These are phyloP conservation scores for Nasonia oneida DNA, from an alignment of 2,888 invertebrate genomes.

Conservation along the genomic window DNA sequence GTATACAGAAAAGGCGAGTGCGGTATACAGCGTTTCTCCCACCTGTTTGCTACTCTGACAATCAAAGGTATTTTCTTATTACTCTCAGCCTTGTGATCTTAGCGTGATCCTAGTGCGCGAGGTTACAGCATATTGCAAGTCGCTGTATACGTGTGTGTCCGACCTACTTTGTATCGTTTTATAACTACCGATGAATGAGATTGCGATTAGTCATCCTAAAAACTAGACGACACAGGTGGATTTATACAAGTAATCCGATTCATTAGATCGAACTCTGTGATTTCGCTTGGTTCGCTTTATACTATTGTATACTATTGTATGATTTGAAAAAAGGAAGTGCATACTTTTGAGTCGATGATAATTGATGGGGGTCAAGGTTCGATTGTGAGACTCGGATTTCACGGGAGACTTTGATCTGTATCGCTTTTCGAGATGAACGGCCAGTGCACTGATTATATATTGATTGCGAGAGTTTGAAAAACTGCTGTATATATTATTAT, in stretches of 20 bases:
- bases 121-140: conserved; percentile 37
- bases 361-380: not conserved
- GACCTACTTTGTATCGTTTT: conserved; percentile 51
- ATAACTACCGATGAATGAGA: conserved; percentile 38
- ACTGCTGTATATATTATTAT: no score
- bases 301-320: no score
- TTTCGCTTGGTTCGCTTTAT: not conserved
- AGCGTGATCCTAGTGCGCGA: conserved; percentile 38
- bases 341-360: not conserved
- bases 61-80: conserved; percentile 41
- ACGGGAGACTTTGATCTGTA: not conserved
- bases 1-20: not conserved
- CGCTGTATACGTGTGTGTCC: conserved; percentile 4
- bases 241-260: conserved; percentile 27
- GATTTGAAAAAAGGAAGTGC: not conserved
- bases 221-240: conserved; percentile 16
- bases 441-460: no score
- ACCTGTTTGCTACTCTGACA: not conserved
- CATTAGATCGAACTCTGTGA: not conserved
- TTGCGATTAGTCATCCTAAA: conserved; percentile 53
- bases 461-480: no score
- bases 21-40: not conserved
- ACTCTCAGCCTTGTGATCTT: conserved; percentile 49
- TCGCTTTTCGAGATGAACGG: not conserved
- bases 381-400: not conserved